Evolutionary conservation across 2,888 invertebrate genomes (phyloP), one percentile per base, ranked within the genome.

Genomic region (Meliscaeva auricollis): DNA sequence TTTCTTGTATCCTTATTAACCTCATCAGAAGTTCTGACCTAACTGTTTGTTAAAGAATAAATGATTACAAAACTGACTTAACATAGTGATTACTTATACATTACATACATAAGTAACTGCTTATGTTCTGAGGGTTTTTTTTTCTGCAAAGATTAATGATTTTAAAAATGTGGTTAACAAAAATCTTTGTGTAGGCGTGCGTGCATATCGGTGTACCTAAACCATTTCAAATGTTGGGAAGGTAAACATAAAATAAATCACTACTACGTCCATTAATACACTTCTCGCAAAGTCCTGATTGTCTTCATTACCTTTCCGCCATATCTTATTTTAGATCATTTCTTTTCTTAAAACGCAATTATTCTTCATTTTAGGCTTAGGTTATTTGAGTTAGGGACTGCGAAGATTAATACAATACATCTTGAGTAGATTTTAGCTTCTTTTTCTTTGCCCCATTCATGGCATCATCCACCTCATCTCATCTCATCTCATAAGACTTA

Each of bases 401-500:
- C 60, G 64, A 48, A 64, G 48, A 64, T 64, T 64, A 64, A 64
- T 64, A 64, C 22, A 48, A 64, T 64, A 64, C 64, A 64, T 64
- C 64, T 64, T 48, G 46, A 64, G 64, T 64, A 32, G 17, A 46
- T 64, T 32, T 26, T 41, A 44, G 22, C 38, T 41, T 15, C 44
- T 15, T 41, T 15, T 13, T 13, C 11, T 26, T 3, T 22, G 6
- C 38, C 38, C 32, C 46, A 17, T 64, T 20, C 15, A 52, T 38
- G 35, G 58, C 35, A 17, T 35, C 58, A n/a, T n/a, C n/a, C 38
- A 8, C 22, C 50, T 56, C 54, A n/a, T 46, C 52, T 56, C 56
- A 32, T 64, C 64, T 30, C 44, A 48, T 48, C 56, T 70, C 30
- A 70, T 44, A 44, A 30, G 70, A 58, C 70, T 46, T 41, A 44